phyloP scores from a whole-genome alignment of 2,797 vertebrate genomes.

The Antrozous pallidus region DNA sequence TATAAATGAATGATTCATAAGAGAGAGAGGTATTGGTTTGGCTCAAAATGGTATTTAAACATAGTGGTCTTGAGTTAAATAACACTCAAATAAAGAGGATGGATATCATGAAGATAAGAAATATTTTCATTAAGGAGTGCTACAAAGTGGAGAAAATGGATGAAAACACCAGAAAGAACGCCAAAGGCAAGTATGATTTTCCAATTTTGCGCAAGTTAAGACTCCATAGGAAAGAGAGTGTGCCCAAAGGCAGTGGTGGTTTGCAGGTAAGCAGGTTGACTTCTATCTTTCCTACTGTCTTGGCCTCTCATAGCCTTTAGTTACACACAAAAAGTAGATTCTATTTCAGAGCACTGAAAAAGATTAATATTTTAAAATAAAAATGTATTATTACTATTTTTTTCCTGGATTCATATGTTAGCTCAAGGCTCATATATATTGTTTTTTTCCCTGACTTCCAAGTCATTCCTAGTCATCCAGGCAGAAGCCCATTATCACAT shows the following conservation, averaged over 20 bases:
- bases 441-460: background rate
- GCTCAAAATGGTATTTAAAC: background rate
- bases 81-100: background rate
- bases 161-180: background rate
- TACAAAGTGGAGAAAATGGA: background rate
- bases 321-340: background rate
- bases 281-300: background rate
- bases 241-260: background rate
- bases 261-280: background rate
- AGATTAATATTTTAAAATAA: background rate
- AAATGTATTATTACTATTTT: background rate
- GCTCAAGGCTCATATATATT: background rate
- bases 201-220: background rate
- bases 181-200: background rate
- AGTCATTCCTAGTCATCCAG: background rate
- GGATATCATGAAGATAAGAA: background rate
- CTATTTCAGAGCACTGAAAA: background rate
- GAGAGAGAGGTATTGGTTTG: background rate
- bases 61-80: background rate
- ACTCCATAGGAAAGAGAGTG: background rate
- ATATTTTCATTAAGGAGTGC: background rate
- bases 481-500: background rate
- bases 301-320: background rate
- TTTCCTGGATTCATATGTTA: background rate
- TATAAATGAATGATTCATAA: background rate